Evolutionary conservation across 2,797 vertebrate species (phyloP), one percentile per base, ranked within the genome.

Genomic region (Moxostoma hubbsi): DNA sequence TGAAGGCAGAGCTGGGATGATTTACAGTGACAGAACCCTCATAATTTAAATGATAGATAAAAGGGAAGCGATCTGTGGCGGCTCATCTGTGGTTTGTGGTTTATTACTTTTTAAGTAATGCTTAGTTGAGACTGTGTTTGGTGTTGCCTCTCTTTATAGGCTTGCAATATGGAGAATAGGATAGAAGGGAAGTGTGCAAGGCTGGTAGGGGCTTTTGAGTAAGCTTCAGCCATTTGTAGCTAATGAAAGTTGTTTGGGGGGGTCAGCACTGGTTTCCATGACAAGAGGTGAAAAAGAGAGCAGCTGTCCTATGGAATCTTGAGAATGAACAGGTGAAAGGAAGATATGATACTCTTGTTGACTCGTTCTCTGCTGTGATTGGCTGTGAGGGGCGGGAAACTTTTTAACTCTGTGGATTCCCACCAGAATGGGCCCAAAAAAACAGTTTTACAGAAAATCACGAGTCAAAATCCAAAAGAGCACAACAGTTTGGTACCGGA

Each of bases 281-380:
- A 80, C 61, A 86, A 87, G 86, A 87, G 84, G 86, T 86, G 86
- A 87, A 57, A 85, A 80, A 46, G 68, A 36, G 70, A 74, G 83
- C 91, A 93, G 92, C 90, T 93, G 90, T 87, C 54, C 15, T 0
- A 15, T 65, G 83, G 85, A 89, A 90, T 92, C 79, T 69, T 55
- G 81, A 61, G 83, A 87, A 87, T 85, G 87, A 92, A 92, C 92
- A 93, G 92, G 89, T 93, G 93, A 92, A 85, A 81, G 61, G 67
- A 75, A 83, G 87, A 85, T 83, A 83, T 84, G 87, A 81, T 51
- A 63, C 68, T 53, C 68, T 83, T 59, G 36, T 36, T 36, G 36
- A 36, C 36, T 36, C 36, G 62, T 80, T 50, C 59, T 82, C 11
- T 72, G 71, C 82, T 79, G 73, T 74, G 61, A 79, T 81, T 81